Percentiles rank a stretch among this genome's conserved stretches.
phyloP scores from a whole-genome alignment of 2,888 invertebrate genomes.

The Ametastegia equiseti region DNA sequence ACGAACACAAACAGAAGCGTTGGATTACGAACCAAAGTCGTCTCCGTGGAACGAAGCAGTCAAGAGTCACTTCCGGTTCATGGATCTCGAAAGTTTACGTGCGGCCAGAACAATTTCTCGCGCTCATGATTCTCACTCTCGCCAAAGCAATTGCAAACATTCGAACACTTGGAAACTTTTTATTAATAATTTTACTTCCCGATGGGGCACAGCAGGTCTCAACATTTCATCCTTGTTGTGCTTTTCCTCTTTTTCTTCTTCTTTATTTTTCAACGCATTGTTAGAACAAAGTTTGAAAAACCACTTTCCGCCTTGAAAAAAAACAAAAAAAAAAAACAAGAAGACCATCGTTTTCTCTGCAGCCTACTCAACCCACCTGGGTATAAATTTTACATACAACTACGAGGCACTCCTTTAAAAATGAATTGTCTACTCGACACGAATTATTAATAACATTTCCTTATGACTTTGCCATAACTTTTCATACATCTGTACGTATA shows the following conservation, averaged over 20 bases:
- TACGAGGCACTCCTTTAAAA: conserved; percentile 34
- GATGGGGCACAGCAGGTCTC: too few species aligned
- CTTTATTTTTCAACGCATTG: not conserved
- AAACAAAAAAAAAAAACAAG: too few species aligned
- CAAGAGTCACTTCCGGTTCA: conserved; percentile 42
- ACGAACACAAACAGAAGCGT: conserved; percentile 37
- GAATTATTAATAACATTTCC: conserved; percentile 8
- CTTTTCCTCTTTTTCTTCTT: not conserved
- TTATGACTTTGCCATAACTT: not conserved
- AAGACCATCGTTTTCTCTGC: not conserved
- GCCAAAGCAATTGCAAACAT: conserved; percentile 1
- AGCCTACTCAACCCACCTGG: not conserved
- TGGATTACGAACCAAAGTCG: conserved; percentile 32
- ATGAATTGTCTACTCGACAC: conserved; percentile 33
- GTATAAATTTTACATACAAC: conserved; percentile 37
- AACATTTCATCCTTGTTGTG: not conserved
- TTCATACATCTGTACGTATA: not conserved
- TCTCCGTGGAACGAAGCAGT: conserved; percentile 17
- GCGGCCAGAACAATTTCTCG: conserved; percentile 36
- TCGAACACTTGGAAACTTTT: not conserved
- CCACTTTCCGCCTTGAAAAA: conserved; percentile 6
- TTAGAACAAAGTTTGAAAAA: not conserved
- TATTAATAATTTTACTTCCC: not conserved
- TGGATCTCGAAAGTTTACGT: conserved; percentile 37
- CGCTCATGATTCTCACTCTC: not conserved